These are phyloP conservation scores for Pithys albifrons DNA, from an alignment of 2,113 vertebrate species.

Conservation along the genomic window DNA sequence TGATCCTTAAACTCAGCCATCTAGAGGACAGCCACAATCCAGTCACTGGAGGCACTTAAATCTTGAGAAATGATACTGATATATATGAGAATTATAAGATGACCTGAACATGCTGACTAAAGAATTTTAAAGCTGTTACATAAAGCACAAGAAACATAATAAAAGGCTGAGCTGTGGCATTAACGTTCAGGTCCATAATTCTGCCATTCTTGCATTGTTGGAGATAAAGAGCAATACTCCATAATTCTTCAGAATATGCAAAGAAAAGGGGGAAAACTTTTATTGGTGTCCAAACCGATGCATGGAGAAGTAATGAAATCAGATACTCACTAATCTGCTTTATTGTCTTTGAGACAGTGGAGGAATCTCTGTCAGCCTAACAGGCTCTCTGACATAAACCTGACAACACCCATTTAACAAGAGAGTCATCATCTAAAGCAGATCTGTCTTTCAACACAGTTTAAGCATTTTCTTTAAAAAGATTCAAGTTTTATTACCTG, in stretches of 20 bases:
- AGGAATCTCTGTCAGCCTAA: background rate
- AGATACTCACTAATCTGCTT: background rate
- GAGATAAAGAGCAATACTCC: background rate
- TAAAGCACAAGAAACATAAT: background rate
- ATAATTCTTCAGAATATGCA: background rate
- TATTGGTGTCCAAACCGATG: background rate
- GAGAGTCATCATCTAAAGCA: background rate
- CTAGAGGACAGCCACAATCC: background rate
- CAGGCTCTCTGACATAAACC: background rate
- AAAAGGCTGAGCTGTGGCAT: background rate
- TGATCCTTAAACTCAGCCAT: background rate
- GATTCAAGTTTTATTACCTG: background rate
- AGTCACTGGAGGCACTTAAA: background rate
- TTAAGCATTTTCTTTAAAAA: background rate
- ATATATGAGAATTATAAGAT: background rate
- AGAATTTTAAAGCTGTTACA: background rate
- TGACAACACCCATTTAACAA: background rate
- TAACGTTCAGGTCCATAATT: background rate
- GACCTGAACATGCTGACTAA: background rate
- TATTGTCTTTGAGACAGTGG: background rate
- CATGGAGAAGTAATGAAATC: background rate
- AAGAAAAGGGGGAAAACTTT: background rate
- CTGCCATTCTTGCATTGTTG: background rate
- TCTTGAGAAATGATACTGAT: background rate
- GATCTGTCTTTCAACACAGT: background rate